phyloP scores from a whole-genome alignment of 2,888 invertebrate species.

The Chrysomela aeneicollis region DNA sequence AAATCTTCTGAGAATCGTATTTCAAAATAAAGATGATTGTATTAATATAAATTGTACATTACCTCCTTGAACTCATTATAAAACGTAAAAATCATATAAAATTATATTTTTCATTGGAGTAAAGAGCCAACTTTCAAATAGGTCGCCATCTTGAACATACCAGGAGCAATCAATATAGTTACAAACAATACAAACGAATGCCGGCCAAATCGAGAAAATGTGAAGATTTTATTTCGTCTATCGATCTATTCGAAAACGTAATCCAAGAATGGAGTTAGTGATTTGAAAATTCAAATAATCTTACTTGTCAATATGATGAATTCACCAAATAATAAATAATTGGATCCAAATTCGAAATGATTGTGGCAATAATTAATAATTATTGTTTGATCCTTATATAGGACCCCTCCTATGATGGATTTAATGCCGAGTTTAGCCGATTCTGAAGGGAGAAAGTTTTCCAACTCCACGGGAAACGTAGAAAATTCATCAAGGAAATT shows the following conservation, averaged over 20 bases:
- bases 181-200: too few relatives aligned
- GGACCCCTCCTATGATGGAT: neutral
- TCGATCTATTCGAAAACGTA: too few relatives aligned
- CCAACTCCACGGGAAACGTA: neutral
- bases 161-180: slow-evolving; percentile 34
- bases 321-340: too few relatives aligned
- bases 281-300: slow-evolving; percentile 6
- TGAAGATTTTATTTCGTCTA: too few relatives aligned
- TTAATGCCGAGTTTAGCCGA: too few relatives aligned
- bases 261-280: too few relatives aligned
- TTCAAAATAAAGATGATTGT: neutral
- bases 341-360: too few relatives aligned
- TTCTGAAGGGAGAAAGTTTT: too few relatives aligned
- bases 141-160: slow-evolving; percentile 56
- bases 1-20: neutral
- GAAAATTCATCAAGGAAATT: too few relatives aligned
- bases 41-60: slow-evolving; percentile 32
- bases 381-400: neutral
- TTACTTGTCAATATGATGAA: too few relatives aligned
- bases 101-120: slow-evolving; percentile 44
- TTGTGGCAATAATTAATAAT: too few relatives aligned
- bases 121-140: slow-evolving; percentile 42
- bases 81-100: slow-evolving; percentile 40
- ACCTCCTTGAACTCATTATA: slow-evolving; percentile 58
- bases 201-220: too few relatives aligned